Evolutionary conservation across 2,113 vertebrate species (phyloP).

Genomic region (Monarcha castaneiventris): DNA sequence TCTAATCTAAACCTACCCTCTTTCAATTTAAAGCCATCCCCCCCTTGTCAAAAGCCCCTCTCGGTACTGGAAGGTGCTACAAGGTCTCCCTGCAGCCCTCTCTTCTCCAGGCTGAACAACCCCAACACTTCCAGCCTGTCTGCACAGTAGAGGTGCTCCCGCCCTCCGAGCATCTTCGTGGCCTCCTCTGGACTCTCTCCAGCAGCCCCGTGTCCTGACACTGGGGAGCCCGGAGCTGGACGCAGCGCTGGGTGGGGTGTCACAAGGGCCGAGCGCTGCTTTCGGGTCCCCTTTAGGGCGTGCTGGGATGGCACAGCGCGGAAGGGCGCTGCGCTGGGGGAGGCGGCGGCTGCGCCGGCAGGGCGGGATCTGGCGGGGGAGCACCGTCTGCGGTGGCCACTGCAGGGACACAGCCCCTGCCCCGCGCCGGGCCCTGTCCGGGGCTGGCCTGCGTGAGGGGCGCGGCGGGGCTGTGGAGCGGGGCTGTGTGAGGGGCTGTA

Average conservation of each 20-base stretch:
- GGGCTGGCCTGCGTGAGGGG: not conserved
- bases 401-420: not conserved
- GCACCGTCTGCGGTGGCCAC: fast-evolving
- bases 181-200: not conserved
- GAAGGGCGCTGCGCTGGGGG: fast-evolving
- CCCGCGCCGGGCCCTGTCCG: not conserved
- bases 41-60: not conserved
- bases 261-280: not conserved
- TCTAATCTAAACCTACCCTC: not conserved
- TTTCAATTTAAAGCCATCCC: no score
- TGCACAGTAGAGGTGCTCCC: not conserved
- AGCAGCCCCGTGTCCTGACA: not conserved
- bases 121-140: not conserved
- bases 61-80: not conserved
- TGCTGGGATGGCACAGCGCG: fast-evolving
- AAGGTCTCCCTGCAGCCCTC: not conserved
- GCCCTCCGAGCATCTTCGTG: not conserved
- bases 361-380: not conserved
- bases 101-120: no score
- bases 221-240: no score
- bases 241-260: no score
- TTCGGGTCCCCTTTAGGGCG: not conserved
- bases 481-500: not conserved
- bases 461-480: no score
- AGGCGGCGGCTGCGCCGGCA: not conserved